A percentile compares a stretch with the other conserved stretches of the same genome.
Conservation (phyloP, 2,888 invertebrate species). For the Drosophila eohydei region DNA sequence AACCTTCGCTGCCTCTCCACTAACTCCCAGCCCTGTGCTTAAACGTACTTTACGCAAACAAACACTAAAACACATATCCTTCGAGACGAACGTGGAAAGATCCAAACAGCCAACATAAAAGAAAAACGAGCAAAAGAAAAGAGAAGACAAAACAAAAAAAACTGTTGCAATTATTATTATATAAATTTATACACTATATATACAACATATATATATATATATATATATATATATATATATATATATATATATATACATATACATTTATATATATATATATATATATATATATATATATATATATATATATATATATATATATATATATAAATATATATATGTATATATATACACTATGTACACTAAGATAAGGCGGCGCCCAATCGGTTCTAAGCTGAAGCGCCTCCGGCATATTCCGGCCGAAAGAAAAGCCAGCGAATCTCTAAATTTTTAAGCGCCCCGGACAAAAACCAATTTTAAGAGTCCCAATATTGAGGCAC, state of each 20-base stretch:
- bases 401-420: constrained; percentile 24
- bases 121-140: constrained; percentile 6
- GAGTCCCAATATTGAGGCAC: constrained; percentile 29
- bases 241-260: constrained; percentile 35
- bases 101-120: constrained; percentile 28
- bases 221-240: constrained; percentile 30
- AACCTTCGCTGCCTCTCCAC: constrained; percentile 6
- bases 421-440: constrained; percentile 44
- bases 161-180: constrained; percentile 74
- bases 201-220: constrained; percentile 10
- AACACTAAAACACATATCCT: constrained; percentile 59
- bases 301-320: constrained; percentile 21
- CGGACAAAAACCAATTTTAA: constrained; percentile 17
- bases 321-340: constrained; percentile 27
- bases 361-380: constrained; percentile 46
- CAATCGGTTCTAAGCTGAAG: constrained; percentile 54
- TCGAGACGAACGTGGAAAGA: constrained; percentile 38
- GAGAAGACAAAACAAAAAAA: constrained; percentile 35
- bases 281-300: constrained; percentile 51
- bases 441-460: constrained; percentile 30
- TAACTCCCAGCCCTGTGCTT: constrained; percentile 1
- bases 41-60: constrained; percentile 26
- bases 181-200: constrained; percentile 47
- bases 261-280: constrained; percentile 29
- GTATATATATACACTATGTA: constrained; percentile 38